These are phyloP conservation scores for Meleagris gallopavo DNA, from an alignment of 2,113 vertebrate species.

Conservation along the genomic window DNA sequence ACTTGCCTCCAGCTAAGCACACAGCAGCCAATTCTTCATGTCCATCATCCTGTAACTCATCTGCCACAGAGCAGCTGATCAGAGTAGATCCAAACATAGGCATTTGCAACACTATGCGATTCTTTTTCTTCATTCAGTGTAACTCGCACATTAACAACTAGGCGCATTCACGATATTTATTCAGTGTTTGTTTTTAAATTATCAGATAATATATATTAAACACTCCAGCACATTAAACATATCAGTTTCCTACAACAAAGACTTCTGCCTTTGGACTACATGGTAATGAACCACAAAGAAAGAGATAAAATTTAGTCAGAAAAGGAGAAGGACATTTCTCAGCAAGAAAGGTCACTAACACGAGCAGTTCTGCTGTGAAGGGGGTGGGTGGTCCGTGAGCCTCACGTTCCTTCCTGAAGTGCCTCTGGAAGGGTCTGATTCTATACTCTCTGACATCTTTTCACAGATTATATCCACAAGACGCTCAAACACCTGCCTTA, in stretches of 20 bases:
- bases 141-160: conserved; percentile 37
- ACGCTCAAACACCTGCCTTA: conserved; percentile 95
- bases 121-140: conserved; percentile 3
- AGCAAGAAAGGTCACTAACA: conserved; percentile 78
- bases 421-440: conserved; percentile 84
- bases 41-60: neutral
- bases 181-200: conserved; percentile 16
- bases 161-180: conserved; percentile 13
- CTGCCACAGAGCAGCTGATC: neutral
- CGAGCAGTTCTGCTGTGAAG: conserved; percentile 92
- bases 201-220: neutral
- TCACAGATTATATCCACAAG: conserved; percentile 98
- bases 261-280: conserved; percentile 32
- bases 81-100: neutral
- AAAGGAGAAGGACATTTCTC: neutral
- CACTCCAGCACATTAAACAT: conserved; percentile 43
- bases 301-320: neutral
- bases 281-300: conserved; percentile 4
- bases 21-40: neutral
- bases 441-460: conserved; percentile 96
- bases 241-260: conserved; percentile 33
- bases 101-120: conserved; percentile 1
- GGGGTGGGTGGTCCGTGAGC: conserved; percentile 88
- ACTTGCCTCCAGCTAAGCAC: neutral
- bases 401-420: conserved; percentile 85